Percentiles rank a stretch among this genome's conserved stretches.
phyloP scores from a whole-genome alignment of 1,140 invertebrate genomes.

The Liolophura sinensis region DNA sequence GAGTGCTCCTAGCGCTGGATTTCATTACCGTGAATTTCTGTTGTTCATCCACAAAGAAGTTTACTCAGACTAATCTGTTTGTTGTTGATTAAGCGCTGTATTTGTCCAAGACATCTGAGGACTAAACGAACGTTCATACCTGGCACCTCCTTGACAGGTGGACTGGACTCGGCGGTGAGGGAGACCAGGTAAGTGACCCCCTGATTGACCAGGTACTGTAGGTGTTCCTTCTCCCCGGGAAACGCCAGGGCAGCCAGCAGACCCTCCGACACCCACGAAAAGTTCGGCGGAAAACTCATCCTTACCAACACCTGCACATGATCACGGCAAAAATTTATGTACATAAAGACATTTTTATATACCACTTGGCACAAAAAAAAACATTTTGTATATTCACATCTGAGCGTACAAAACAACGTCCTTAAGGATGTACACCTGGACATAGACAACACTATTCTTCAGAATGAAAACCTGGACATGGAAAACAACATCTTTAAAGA shows the following conservation, averaged over 20 bases:
- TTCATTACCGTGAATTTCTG: background rate
- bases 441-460: too few relatives aligned
- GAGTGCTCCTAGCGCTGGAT: background rate
- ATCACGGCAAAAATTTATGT: too few relatives aligned
- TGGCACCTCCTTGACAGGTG: conserved; percentile 59
- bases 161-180: conserved; percentile 67
- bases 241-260: conserved; percentile 68
- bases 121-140: conserved; percentile 18
- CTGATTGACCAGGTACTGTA: conserved; percentile 65
- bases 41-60: background rate
- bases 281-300: conserved; percentile 18
- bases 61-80: background rate
- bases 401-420: too few relatives aligned
- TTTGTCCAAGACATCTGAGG: background rate
- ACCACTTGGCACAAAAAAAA: too few relatives aligned
- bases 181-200: conserved; percentile 65
- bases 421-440: too few relatives aligned
- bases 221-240: conserved; percentile 64
- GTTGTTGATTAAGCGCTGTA: background rate
- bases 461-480: too few relatives aligned
- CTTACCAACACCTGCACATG: too few relatives aligned
- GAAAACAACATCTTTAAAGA: too few relatives aligned
- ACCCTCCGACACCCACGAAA: conserved; percentile 33
- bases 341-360: too few relatives aligned
- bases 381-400: too few relatives aligned